A percentile compares a stretch with the other conserved stretches of the same genome.
These are phyloP conservation scores for Mystacides longicornis DNA, from an alignment of 2,888 invertebrate genomes.

Conservation along the genomic window DNA sequence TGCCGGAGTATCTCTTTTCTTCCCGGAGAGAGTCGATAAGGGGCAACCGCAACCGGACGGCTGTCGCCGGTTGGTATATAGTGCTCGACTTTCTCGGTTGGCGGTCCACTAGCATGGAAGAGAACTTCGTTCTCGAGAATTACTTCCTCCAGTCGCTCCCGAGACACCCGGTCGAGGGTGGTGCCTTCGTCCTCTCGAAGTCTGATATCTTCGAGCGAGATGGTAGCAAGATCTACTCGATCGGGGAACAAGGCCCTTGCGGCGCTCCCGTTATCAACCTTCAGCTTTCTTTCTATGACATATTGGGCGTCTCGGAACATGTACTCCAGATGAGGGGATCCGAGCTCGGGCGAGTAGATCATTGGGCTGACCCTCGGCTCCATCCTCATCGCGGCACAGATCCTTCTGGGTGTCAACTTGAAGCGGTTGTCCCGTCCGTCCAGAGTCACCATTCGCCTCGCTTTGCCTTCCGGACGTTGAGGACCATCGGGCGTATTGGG, in stretches of 20 bases:
- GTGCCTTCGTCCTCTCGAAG: neutral
- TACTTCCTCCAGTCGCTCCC: neutral
- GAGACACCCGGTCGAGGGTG: neutral
- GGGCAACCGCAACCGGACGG: constrained; percentile 29
- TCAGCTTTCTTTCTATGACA: neutral
- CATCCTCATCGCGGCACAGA: neutral
- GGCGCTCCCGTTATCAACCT: neutral
- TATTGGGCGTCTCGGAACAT: neutral
- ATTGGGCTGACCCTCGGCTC: neutral
- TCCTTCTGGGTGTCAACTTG: neutral
- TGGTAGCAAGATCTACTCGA: neutral
- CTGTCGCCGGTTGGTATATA: constrained; percentile 29
- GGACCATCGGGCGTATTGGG: too few relatives aligned
- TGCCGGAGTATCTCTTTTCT: constrained; percentile 26
- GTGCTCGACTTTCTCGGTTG: constrained; percentile 22
- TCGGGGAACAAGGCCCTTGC: neutral
- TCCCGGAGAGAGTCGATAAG: constrained; percentile 30
- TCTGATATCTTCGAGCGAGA: neutral
- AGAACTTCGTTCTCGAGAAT: neutral
- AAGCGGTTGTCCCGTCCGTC: too few relatives aligned
- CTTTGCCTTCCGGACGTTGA: too few relatives aligned
- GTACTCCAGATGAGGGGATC: neutral
- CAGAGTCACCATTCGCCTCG: too few relatives aligned
- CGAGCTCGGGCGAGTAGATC: neutral
- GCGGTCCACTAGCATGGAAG: neutral